Evolutionary conservation across 2,797 vertebrate species (phyloP).

Genomic region (Pelodytes ibericus): DNA sequence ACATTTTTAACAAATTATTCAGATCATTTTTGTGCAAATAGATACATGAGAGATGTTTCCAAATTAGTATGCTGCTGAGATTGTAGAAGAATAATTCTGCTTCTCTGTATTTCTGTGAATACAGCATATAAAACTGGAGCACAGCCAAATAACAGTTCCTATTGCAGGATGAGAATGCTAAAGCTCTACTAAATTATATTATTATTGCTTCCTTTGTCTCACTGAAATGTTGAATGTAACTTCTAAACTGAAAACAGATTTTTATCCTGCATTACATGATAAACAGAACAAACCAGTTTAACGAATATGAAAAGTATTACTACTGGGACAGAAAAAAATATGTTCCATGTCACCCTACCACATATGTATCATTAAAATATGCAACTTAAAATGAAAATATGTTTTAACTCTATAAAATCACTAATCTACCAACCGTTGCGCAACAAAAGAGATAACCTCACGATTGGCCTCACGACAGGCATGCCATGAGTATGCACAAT

Average conservation of each 20-base stretch:
- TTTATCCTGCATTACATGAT: neutral
- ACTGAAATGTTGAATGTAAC: conserved; percentile 13
- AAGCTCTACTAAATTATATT: neutral
- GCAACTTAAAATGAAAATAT: too few species aligned
- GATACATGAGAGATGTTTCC: neutral
- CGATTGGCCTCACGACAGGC: too few species aligned
- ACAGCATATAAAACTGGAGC: conserved; percentile 18
- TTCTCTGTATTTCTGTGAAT: conserved; percentile 5
- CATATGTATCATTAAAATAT: too few species aligned
- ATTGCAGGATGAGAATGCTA: conserved; percentile 11
- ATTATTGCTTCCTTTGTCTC: conserved; percentile 12
- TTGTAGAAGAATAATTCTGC: conserved; percentile 21
- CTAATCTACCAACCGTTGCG: too few species aligned
- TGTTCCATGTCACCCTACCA: too few species aligned
- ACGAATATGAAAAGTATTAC: too few species aligned
- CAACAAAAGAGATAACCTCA: too few species aligned
- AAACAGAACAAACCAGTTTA: too few species aligned
- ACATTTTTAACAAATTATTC: conserved; percentile 21
- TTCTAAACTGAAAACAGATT: conserved; percentile 5
- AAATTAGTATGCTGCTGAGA: conserved; percentile 14
- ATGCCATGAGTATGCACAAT: too few species aligned
- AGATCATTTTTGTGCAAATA: neutral
- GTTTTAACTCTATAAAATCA: too few species aligned
- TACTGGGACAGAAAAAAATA: too few species aligned
- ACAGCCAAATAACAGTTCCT: neutral